Base-by-base conservation (phyloP, 2,797 vertebrate species). In the Merluccius polli region DNA sequence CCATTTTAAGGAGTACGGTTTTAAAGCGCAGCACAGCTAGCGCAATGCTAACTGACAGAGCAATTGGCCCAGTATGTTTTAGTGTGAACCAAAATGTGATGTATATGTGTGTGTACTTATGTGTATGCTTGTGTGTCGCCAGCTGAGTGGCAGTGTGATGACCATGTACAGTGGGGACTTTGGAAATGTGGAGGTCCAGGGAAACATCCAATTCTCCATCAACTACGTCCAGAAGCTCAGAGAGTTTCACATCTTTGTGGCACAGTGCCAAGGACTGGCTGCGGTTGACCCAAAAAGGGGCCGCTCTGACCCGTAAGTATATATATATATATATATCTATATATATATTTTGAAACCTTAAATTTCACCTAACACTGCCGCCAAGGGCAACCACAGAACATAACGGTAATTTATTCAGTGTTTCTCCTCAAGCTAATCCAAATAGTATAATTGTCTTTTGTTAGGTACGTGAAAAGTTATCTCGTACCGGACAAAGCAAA, bases 401-500 rank as follows among this genome's bases (percentile, higher is more conserved):
- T 21, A 52, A 16, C 18, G 13, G 16, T 35, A 48, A 48, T 48
- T 21, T 4, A 6, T n/a, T 48, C 18, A 48, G 44, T 48, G 44
- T 48, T 48, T 15, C 2, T 52, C 21, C 8, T 59, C 52, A 24
- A 59, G 21, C 52, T 59, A 9, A 59, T 65, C 24, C 1, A n/a
- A 12, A 27, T 24, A 11, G 27, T 27, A 27, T 65, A 3, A 27
- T 65, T 2, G 1, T 38, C 44, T 24, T 74, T 73, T 73, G 78
- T 1, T 72, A 99, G 98, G 72, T 99, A 99, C 31, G 95, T 99
- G 12, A 99, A 99, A 92, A 95, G 93, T 88, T 98, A 99, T 87
- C 89, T 99, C 73, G 91, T 94, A 74, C 97, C 97, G 73, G 97
- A 98, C 82, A 96, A 96, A 83, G 93, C 94, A 48, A 96, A 95